A percentile compares a stretch with the other conserved stretches of the same genome.
These are phyloP conservation scores for Rhynchophorus ferrugineus DNA, from an alignment of 1,140 invertebrate species.

Conservation along the genomic window DNA sequence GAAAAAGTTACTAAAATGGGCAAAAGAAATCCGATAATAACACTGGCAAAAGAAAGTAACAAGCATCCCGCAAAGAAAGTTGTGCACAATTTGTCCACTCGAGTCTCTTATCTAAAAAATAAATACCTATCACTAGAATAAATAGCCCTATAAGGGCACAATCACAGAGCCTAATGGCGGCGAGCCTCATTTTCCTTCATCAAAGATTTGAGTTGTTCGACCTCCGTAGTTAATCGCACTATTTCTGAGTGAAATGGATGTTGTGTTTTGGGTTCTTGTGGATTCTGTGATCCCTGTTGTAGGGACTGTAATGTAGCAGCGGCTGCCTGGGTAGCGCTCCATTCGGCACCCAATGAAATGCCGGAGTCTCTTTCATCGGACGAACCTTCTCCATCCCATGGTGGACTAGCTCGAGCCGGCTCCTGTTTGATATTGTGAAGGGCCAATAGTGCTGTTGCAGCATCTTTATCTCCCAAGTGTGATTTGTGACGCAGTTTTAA, in stretches of 20 bases:
- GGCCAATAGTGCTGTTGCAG: slow-evolving; percentile 67
- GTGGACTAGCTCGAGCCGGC: slow-evolving; percentile 66
- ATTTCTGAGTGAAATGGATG: slow-evolving; percentile 77
- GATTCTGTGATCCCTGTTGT: slow-evolving; percentile 44
- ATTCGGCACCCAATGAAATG: slow-evolving; percentile 71
- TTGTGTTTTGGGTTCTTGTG: slow-evolving; percentile 46
- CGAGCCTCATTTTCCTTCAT: slow-evolving; percentile 32
- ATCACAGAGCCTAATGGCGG: slow-evolving; percentile 33
- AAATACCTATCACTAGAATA: slow-evolving; percentile 40
- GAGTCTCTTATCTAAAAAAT: slow-evolving; percentile 30
- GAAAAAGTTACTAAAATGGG: too few species aligned
- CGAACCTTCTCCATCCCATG: slow-evolving; percentile 75
- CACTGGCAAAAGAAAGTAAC: slow-evolving; percentile 33
- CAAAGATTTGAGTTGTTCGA: slow-evolving; percentile 78
- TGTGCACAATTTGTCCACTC: slow-evolving; percentile 24
- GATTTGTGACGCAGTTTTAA: slow-evolving; percentile 87
- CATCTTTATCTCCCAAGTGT: slow-evolving; percentile 81
- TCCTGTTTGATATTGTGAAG: slow-evolving; percentile 79
- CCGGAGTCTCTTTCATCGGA: slow-evolving; percentile 83
- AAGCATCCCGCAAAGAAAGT: slow-evolving; percentile 17
- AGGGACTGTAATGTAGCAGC: slow-evolving; percentile 37
- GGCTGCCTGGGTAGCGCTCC: slow-evolving; percentile 43
- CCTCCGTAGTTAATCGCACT: slow-evolving; percentile 81
- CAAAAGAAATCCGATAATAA: too few species aligned
- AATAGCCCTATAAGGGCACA: slow-evolving; percentile 33